Percentiles rank a stretch among this genome's conserved stretches.
These are phyloP conservation scores for Andinoacara biseriatus DNA, from an alignment of 2,113 vertebrate genomes.

Conservation along the genomic window DNA sequence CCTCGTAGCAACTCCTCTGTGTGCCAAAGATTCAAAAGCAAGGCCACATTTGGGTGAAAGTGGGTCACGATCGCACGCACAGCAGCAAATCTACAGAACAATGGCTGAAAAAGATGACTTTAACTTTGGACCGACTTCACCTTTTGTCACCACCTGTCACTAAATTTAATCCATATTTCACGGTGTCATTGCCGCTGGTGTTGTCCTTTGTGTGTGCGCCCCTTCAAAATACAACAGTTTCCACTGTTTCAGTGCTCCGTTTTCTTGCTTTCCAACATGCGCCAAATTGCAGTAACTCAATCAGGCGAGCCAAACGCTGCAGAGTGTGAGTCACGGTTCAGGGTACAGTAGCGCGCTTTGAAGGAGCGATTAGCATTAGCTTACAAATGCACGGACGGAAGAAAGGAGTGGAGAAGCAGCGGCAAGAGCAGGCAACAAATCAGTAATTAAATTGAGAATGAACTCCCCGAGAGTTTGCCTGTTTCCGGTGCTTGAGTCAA, in stretches of 20 bases:
- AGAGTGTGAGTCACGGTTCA: not conserved
- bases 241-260: not conserved
- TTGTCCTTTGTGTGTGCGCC: not conserved
- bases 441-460: not conserved
- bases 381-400: not conserved
- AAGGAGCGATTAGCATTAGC: not conserved
- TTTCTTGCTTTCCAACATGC: not conserved
- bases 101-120: not conserved
- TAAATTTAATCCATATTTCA: not conserved
- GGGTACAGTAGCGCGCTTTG: not conserved
- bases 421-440: not conserved
- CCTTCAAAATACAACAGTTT: not conserved
- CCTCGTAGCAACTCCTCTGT: not conserved
- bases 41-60: not conserved
- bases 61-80: too few species aligned
- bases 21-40: not conserved
- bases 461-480: conserved; percentile 10
- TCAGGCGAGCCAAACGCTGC: not conserved
- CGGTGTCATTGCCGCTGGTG: not conserved
- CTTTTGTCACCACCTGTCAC: not conserved
- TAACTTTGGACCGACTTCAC: accelerated
- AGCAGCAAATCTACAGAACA: too few species aligned
- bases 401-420: not conserved
- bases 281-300: not conserved
- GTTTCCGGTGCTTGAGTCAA: conserved; percentile 7